Base-by-base conservation (phyloP, 2,888 invertebrate genomes). In the Heliconius ethilla region DNA sequence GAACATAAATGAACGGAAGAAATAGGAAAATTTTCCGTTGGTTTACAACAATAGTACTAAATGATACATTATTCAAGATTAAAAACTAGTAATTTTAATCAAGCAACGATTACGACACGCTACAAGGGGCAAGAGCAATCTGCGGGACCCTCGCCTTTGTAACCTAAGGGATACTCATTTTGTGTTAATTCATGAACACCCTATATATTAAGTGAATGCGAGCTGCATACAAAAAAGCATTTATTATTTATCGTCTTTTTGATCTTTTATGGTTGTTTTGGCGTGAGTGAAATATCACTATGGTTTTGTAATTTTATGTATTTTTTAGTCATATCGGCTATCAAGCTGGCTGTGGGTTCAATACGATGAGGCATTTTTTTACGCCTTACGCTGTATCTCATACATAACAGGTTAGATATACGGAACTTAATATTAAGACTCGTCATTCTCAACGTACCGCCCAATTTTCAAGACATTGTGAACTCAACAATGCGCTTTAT, bases 71-170 rank as follows among this genome's bases (percentile, higher is more conserved):
- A 33, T 51, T 66, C 78, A 62, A 65, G 33, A 72, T 59, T 79
- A 82, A 85, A 84, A 86, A 86, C 82, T 86, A 87, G 84, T 84
- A 82, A 85, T 89, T 89, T 88, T 87, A 87, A 89, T 89, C 86
- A 87, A 84, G 83, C 85, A 62, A 33, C 82, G 82, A 89, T 89
- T 89, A 89, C 40, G 40, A 40, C 40, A 40, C 85, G 85, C 85
- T 84, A 85, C 82, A 65, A 76, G 70, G 40, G 81, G 80, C 72
- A 76, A 45, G 27, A 62, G 76, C 73, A 78, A 75, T 78, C 74
- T 78, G 29, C 27, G 22, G 70, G 74, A 74, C 76, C 76, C 80
- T 70, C 76, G 25, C 27, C 22, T 62, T 6, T 22, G 13, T 22
- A 51, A 45, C 66, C 45, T 75, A 40, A 66, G 66, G 66, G 75